Evolutionary conservation across 2,888 invertebrate genomes (phyloP).

Genomic region (Chalcosyrphus nemorum): DNA sequence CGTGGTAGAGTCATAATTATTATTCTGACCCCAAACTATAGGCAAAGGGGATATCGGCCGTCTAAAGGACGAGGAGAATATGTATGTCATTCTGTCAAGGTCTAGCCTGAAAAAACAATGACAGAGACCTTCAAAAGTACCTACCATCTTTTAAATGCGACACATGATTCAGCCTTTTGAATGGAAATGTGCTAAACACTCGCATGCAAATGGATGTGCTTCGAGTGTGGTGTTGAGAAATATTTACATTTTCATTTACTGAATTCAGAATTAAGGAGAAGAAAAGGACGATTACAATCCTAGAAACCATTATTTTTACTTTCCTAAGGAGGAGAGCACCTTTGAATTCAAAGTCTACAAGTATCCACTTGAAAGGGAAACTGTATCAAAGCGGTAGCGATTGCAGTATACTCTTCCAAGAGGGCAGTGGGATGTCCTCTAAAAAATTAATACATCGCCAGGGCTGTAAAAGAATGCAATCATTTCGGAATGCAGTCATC

Average conservation of each 20-base stretch:
- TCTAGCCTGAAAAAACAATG: conserved; percentile 24
- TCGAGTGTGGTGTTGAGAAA: background rate
- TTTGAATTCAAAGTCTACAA: no score
- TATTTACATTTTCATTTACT: background rate
- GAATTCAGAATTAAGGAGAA: no score
- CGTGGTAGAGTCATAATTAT: conserved; percentile 19
- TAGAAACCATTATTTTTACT: no score
- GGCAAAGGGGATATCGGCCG: background rate
- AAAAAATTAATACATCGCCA: no score
- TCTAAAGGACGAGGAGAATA: background rate
- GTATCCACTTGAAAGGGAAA: no score
- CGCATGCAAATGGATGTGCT: background rate
- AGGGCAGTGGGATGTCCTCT: no score
- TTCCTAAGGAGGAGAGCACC: no score
- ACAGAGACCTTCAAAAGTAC: conserved; percentile 11
- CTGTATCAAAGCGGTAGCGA: no score
- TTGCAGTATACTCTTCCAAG: no score
- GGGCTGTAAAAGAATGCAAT: no score
- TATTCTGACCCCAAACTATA: conserved; percentile 30
- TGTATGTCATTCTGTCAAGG: conserved; percentile 44
- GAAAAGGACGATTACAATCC: no score
- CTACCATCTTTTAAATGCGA: background rate
- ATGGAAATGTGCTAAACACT: background rate
- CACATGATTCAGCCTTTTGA: background rate
- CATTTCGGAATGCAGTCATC: no score